These are phyloP conservation scores for Mythimna impura DNA, from an alignment of 2,888 invertebrate genomes.

Conservation along the genomic window DNA sequence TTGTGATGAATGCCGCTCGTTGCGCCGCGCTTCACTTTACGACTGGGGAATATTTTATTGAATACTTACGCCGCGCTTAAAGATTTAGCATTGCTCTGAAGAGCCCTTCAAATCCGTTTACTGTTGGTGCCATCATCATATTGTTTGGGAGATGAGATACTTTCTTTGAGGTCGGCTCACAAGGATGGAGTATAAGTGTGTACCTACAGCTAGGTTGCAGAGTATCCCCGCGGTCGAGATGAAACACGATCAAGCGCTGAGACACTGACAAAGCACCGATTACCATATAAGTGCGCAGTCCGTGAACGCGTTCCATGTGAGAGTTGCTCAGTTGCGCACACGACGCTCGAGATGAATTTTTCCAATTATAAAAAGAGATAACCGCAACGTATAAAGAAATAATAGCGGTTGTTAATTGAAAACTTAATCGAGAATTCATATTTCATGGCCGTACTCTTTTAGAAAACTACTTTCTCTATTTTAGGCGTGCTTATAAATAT, in stretches of 20 bases:
- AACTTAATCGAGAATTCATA: conserved; percentile 73
- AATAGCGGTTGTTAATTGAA: conserved; percentile 73
- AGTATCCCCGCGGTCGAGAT: conserved; percentile 60
- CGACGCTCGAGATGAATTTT: conserved; percentile 70
- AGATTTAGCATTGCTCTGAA: conserved; percentile 75
- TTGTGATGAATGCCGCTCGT: conserved; percentile 84
- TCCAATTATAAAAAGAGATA: conserved; percentile 76
- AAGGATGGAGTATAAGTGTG: conserved; percentile 24
- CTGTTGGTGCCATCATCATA: conserved; percentile 76
- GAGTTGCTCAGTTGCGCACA: conserved; percentile 64
- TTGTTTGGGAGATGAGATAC: conserved; percentile 78
- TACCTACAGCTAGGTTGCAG: conserved; percentile 40
- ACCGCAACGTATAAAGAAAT: conserved; percentile 73
- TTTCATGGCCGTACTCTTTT: conserved; percentile 64
- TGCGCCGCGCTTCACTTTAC: conserved; percentile 80
- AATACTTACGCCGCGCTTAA: conserved; percentile 82
- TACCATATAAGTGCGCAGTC: conserved; percentile 74
- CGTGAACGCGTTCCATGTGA: conserved; percentile 64
- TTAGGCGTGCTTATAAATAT: conserved; percentile 61
- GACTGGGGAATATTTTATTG: conserved; percentile 85
- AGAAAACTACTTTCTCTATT: conserved; percentile 67
- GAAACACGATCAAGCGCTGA: conserved; percentile 65
- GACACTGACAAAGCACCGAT: conserved; percentile 77
- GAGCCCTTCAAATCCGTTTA: conserved; percentile 75
- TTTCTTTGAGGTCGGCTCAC: conserved; percentile 62